A percentile compares a stretch with the other conserved stretches of the same genome.
These are phyloP conservation scores for Tyto alba DNA, from an alignment of 2,113 vertebrate species.

Conservation along the genomic window DNA sequence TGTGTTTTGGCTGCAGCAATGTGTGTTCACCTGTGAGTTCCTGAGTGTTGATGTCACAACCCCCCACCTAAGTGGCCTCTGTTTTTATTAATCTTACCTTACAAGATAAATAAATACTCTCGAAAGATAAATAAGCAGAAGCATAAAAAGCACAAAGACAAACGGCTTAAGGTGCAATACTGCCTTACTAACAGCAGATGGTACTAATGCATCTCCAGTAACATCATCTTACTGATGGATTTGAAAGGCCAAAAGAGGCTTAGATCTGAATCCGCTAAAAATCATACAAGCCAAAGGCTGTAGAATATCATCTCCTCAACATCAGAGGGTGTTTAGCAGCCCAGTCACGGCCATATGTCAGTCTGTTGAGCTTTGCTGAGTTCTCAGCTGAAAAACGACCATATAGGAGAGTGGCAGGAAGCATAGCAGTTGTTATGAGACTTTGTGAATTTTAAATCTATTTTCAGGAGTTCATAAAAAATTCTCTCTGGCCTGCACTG, in stretches of 20 bases:
- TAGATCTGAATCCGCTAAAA: background rate
- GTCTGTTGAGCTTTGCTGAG: conserved; percentile 3
- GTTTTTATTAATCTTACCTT: conserved; percentile 3
- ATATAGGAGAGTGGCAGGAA: conserved; percentile 12
- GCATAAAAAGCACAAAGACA: background rate
- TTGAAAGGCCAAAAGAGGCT: background rate
- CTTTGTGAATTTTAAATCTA: conserved; percentile 67
- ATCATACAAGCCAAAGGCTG: background rate
- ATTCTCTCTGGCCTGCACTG: conserved; percentile 49
- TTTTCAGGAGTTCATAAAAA: conserved; percentile 57
- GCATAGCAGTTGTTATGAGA: background rate
- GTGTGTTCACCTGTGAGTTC: background rate
- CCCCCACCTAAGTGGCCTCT: background rate
- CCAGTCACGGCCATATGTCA: conserved; percentile 10
- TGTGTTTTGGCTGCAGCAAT: background rate
- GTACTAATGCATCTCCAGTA: background rate
- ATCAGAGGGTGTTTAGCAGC: background rate
- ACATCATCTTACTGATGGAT: background rate
- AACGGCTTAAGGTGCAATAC: background rate
- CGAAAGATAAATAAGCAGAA: background rate
- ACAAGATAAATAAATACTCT: background rate
- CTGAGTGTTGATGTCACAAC: background rate
- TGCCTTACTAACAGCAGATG: background rate
- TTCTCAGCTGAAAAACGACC: conserved; percentile 38
- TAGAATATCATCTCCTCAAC: background rate